Base-by-base conservation (phyloP, 2,888 invertebrate genomes). In the Troides aeacus region DNA sequence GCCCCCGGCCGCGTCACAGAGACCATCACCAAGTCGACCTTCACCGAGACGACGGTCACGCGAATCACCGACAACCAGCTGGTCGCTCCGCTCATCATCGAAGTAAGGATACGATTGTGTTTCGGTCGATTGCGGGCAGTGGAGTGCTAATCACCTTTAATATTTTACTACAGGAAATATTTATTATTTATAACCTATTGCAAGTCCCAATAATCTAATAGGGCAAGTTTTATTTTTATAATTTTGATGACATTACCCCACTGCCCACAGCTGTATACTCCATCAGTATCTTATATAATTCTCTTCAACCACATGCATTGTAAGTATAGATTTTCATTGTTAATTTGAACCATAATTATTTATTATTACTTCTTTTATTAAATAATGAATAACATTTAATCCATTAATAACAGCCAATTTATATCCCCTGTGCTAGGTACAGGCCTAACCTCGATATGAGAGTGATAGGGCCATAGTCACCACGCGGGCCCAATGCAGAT, bases 31-130 rank as follows among this genome's bases (percentile, higher is more conserved):
- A 98, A 97, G 95, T 97, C 97, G 86, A 98, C 98, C 78, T 96
- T 97, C 94, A 98, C 98, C 84, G 98, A 98, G 94, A 98, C 97
- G 76, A 97, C 97, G 78, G 97, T 98, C 93, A 98, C 98, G 79
- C 94, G 98, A 85, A 95, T 98, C 93, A 98, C 98, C 81, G 97
- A 98, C 93, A 98, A 98, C 94, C 95, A 96, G 88, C 95, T 97
- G 93, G 94, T 95, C 89, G 95, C 94, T 89, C 97, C 97, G 83
- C 94, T 97, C 89, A 96, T 97, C 91, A 95, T 96, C 87, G 97
- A 98, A 97, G 98, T 97, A 89, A 92, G 91, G 81, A 74, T 68
- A 64, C 24, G 60, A 36, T 64, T 69, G 63, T 68, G 68, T 53
- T 68, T 56, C 68, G 61, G 56, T 42, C 56, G 12, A 56, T 18